phyloP scores from a whole-genome alignment of 2,888 invertebrate species.

The Tanytarsus gracilentus region DNA sequence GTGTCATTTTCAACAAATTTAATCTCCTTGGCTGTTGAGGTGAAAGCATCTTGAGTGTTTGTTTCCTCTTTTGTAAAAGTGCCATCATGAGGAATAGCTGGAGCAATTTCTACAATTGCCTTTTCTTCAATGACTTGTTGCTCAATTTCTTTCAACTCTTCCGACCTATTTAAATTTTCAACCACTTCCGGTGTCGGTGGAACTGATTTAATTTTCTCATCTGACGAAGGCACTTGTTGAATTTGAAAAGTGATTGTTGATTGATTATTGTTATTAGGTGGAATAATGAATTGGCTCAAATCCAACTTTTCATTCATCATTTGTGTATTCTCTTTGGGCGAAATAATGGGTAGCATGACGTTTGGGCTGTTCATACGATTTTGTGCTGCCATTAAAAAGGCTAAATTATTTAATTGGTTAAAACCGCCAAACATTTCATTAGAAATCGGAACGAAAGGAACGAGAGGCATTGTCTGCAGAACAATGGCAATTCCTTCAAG shows the following conservation, averaged over 20 bases:
- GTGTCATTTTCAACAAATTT: not conserved
- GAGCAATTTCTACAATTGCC: too few relatives aligned
- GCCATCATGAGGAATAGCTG: constrained; percentile 28
- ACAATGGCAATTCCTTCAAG: constrained; percentile 40
- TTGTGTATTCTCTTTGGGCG: not conserved
- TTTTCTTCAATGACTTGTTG: too few relatives aligned
- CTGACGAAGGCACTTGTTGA: constrained; percentile 5
- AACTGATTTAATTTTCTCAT: not conserved
- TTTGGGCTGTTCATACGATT: constrained; percentile 18
- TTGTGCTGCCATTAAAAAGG: constrained; percentile 38
- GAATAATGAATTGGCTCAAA: constrained; percentile 22
- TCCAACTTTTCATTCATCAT: constrained; percentile 30
- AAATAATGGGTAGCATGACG: constrained; percentile 18
- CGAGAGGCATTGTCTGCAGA: constrained; percentile 38
- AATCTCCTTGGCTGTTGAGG: constrained; percentile 15
- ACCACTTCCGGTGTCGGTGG: constrained; percentile 5
- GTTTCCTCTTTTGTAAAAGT: constrained; percentile 29
- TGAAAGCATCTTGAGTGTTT: constrained; percentile 15
- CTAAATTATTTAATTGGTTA: constrained; percentile 41
- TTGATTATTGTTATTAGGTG: constrained; percentile 4
- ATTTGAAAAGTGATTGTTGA: constrained; percentile 12
- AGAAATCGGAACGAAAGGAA: constrained; percentile 41
- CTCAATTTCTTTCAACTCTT: not conserved
- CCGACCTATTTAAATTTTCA: not conserved
- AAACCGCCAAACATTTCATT: constrained; percentile 41